Evolutionary conservation across 2,797 vertebrate genomes (phyloP).

Genomic region (Spheniscus humboldti): DNA sequence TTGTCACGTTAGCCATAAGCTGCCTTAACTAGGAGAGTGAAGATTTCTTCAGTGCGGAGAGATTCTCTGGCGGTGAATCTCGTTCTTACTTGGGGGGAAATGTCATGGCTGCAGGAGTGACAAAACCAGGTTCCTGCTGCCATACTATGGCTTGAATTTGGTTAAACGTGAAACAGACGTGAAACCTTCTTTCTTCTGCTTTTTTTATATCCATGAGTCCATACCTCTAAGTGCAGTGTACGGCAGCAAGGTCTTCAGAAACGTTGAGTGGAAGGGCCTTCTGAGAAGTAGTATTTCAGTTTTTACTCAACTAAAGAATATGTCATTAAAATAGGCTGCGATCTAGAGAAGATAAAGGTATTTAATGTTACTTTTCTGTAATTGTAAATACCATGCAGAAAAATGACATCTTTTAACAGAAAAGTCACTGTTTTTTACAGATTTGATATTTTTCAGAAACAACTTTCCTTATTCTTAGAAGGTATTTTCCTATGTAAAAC

Average conservation of each 20-base stretch:
- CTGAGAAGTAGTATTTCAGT: neutral
- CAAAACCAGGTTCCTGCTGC: neutral
- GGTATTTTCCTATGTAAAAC: neutral
- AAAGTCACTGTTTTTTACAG: neutral
- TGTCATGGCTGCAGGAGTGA: neutral
- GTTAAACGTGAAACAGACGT: neutral
- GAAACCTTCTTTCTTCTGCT: neutral
- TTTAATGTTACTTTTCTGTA: neutral
- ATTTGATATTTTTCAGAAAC: neutral
- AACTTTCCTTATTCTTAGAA: neutral
- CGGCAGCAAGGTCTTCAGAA: neutral
- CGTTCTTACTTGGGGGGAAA: neutral
- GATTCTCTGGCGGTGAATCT: neutral
- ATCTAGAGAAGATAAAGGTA: neutral
- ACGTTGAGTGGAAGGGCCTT: neutral
- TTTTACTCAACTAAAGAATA: neutral
- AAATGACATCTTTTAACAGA: neutral
- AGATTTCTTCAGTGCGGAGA: neutral
- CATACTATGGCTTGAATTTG: neutral
- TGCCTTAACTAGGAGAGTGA: neutral
- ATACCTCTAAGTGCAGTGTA: neutral
- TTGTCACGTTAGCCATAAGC: accelerated
- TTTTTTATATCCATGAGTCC: neutral
- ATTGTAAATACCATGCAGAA: neutral
- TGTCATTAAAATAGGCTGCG: neutral